phyloP scores from a whole-genome alignment of 1,140 invertebrate genomes.

The Drosophila ficusphila region DNA sequence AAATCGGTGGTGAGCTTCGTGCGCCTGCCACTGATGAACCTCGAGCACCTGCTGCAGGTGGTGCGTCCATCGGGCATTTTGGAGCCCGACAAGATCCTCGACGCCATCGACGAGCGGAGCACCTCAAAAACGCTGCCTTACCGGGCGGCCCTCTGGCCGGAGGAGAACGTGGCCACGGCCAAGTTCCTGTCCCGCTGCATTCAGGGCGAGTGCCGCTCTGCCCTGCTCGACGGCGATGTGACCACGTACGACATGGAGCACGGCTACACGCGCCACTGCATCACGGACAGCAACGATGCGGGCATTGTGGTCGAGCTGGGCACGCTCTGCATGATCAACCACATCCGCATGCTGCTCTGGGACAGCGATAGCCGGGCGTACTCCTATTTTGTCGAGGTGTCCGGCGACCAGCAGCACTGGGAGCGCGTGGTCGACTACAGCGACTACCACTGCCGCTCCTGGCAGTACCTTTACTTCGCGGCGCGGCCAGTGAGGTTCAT shows the following conservation, averaged over 20 bases:
- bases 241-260: constrained; percentile 84
- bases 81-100: constrained; percentile 94
- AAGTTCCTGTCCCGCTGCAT: constrained; percentile 92
- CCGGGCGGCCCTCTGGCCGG: constrained; percentile 91
- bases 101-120: constrained; percentile 95
- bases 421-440: constrained; percentile 96
- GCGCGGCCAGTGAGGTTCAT: constrained; percentile 95
- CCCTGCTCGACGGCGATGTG: constrained; percentile 94
- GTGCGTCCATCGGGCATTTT: constrained; percentile 94
- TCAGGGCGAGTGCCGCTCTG: constrained; percentile 93
- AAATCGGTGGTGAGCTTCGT: constrained; percentile 87
- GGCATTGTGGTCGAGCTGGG: constrained; percentile 95
- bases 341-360: constrained; percentile 96
- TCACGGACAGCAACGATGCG: constrained; percentile 89
- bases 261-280: constrained; percentile 96
- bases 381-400: constrained; percentile 98
- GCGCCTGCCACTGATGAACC: constrained; percentile 93
- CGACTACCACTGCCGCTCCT: constrained; percentile 96
- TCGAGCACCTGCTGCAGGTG: constrained; percentile 93
- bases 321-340: constrained; percentile 96
- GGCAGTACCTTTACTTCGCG: constrained; percentile 97
- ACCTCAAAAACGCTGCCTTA: constrained; percentile 92
- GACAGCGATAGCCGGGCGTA: constrained; percentile 97
- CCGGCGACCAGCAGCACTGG: constrained; percentile 98
- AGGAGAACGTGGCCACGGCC: constrained; percentile 95